phyloP scores from a whole-genome alignment of 2,888 invertebrate genomes.

The Drosophila anomalata region DNA sequence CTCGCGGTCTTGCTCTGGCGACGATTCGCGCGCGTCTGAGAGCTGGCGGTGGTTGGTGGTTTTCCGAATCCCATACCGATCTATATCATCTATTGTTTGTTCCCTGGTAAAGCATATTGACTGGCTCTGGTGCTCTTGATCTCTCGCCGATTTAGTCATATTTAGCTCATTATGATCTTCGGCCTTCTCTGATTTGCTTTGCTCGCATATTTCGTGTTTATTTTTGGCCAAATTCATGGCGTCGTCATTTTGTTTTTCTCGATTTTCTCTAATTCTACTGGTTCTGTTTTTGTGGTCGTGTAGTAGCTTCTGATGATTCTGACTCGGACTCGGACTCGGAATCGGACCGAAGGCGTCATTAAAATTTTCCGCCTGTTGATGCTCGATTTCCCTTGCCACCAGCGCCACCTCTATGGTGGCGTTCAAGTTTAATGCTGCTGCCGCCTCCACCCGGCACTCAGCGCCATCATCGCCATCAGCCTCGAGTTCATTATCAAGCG shows the following conservation, averaged over 20 bases:
- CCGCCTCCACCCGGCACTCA: not conserved
- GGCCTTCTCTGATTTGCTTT: slow-evolving; percentile 66
- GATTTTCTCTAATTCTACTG: not conserved
- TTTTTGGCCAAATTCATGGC: slow-evolving; percentile 75
- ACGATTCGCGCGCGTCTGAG: slow-evolving; percentile 82
- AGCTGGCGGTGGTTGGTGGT: slow-evolving; percentile 40
- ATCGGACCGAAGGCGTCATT: slow-evolving; percentile 72
- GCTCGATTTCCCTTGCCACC: slow-evolving; percentile 66
- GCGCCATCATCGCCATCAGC: slow-evolving; percentile 20
- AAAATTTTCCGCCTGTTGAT: slow-evolving; percentile 76
- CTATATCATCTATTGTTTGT: slow-evolving; percentile 54
- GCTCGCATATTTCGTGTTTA: slow-evolving; percentile 71
- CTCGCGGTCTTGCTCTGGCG: slow-evolving; percentile 71
- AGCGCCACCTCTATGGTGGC: slow-evolving; percentile 31
- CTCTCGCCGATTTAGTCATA: slow-evolving; percentile 68
- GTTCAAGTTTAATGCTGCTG: slow-evolving; percentile 67
- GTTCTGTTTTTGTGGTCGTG: slow-evolving; percentile 43
- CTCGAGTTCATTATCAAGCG: slow-evolving; percentile 73
- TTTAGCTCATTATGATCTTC: slow-evolving; percentile 70
- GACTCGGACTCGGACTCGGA: slow-evolving; percentile 11
- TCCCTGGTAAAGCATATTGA: slow-evolving; percentile 69
- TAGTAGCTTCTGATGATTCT: slow-evolving; percentile 38
- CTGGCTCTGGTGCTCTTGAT: slow-evolving; percentile 50
- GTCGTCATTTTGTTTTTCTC: slow-evolving; percentile 47
- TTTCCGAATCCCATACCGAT: slow-evolving; percentile 32